phyloP scores from a whole-genome alignment of 1,140 invertebrate species.

The Vanessa tameamea region DNA sequence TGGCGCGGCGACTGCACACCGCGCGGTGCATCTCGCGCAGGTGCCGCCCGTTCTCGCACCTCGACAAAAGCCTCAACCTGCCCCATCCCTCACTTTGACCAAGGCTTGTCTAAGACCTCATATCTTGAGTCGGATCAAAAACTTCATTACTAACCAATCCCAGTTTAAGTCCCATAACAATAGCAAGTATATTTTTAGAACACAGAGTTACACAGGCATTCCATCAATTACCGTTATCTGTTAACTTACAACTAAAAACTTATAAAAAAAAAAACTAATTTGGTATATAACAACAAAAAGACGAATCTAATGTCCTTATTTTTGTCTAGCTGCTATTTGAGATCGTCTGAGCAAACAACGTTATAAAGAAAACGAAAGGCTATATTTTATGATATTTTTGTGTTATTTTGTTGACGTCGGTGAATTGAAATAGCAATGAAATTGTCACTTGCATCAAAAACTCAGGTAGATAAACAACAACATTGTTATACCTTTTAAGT shows the following conservation, averaged over 20 bases:
- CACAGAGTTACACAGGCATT: too few relatives aligned
- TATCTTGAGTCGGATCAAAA: too few relatives aligned
- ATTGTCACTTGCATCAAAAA: constrained; percentile 34
- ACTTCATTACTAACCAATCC: too few relatives aligned
- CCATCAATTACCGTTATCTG: too few relatives aligned
- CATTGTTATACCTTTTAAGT: constrained; percentile 25
- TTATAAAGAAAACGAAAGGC: constrained; percentile 44
- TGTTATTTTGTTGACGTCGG: constrained; percentile 32
- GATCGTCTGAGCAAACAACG: constrained; percentile 55
- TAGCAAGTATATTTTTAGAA: too few relatives aligned
- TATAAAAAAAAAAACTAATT: neutral
- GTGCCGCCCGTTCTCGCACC: constrained; percentile 45
- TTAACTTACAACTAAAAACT: neutral
- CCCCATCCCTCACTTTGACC: constrained; percentile 1
- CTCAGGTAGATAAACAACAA: constrained; percentile 35
- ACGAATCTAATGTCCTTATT: constrained; percentile 41
- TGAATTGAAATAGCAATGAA: constrained; percentile 24
- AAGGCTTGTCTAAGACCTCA: neutral
- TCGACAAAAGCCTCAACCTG: constrained; percentile 24
- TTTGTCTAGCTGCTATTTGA: constrained; percentile 44
- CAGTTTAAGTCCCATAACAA: too few relatives aligned
- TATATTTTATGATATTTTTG: constrained; percentile 38
- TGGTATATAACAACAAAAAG: neutral
- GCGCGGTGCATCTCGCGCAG: constrained; percentile 74
- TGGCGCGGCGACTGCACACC: constrained; percentile 68